Evolutionary conservation across 2,888 invertebrate genomes (phyloP).

Genomic region (Protodeltote pygarga): DNA sequence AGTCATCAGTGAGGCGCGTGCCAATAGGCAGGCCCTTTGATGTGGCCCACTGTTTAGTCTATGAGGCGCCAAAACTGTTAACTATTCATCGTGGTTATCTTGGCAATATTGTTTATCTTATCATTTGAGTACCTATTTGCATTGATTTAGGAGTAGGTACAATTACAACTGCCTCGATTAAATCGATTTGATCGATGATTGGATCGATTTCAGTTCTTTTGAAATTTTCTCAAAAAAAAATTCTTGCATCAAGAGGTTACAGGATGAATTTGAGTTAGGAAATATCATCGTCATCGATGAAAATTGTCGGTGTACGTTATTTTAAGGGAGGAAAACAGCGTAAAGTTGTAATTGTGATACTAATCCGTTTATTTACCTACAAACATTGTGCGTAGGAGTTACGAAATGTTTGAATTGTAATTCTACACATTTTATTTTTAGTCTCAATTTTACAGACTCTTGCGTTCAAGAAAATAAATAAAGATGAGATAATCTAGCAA

Average conservation of each 20-base stretch:
- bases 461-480: slow-evolving; percentile 17
- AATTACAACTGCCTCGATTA: too few relatives aligned
- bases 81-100: slow-evolving; percentile 2
- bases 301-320: slow-evolving; percentile 6
- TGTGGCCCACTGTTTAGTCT: slow-evolving; percentile 30
- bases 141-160: too few relatives aligned
- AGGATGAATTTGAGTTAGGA: too few relatives aligned
- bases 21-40: slow-evolving; percentile 30
- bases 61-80: slow-evolving; percentile 12
- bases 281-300: too few relatives aligned
- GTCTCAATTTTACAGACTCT: slow-evolving; percentile 25
- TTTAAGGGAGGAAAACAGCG: background rate
- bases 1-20: slow-evolving; percentile 16
- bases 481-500: slow-evolving; percentile 17
- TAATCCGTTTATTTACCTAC: slow-evolving; percentile 33
- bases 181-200: too few relatives aligned
- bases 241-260: too few relatives aligned
- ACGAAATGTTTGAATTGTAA: slow-evolving; percentile 14
- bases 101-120: slow-evolving; percentile 7
- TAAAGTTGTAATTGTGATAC: background rate
- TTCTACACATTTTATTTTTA: slow-evolving; percentile 15
- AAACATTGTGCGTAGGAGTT: slow-evolving; percentile 14
- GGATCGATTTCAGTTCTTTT: too few relatives aligned
- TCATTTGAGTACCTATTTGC: too few relatives aligned
- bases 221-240: too few relatives aligned